These are phyloP conservation scores for Parapsyche elsis DNA, from an alignment of 1,140 invertebrate species.

Conservation along the genomic window DNA sequence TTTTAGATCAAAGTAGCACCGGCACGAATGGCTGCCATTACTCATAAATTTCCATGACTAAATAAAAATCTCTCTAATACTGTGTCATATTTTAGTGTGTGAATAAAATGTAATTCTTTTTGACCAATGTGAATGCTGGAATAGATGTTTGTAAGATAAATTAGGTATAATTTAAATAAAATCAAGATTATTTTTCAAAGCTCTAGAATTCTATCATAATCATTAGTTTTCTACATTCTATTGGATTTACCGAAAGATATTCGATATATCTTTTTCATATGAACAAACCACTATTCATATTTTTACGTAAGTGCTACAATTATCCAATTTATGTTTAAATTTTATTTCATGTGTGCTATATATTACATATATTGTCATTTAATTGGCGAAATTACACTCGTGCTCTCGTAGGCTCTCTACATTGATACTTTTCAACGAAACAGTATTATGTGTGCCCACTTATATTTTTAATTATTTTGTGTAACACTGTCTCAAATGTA, in stretches of 20 bases:
- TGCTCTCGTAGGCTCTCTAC: neutral
- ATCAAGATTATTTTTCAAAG: conserved; percentile 53
- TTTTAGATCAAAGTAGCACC: conserved; percentile 50
- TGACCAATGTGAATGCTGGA: conserved; percentile 56
- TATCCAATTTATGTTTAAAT: conserved; percentile 12
- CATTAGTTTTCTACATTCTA: conserved; percentile 56
- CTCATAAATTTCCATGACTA: conserved; percentile 52
- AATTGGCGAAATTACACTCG: neutral
- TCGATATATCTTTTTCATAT: conserved; percentile 40
- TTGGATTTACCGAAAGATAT: conserved; percentile 46
- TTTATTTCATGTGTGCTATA: conserved; percentile 8
- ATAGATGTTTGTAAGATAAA: conserved; percentile 53
- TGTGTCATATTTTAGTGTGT: conserved; percentile 55
- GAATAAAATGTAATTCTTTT: conserved; percentile 54
- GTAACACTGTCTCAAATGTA: conserved; percentile 30
- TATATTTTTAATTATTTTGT: conserved; percentile 50
- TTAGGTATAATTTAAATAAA: conserved; percentile 47
- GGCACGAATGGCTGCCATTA: conserved; percentile 41
- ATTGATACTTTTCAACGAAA: conserved; percentile 20
- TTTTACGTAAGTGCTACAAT: conserved; percentile 38
- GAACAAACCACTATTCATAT: conserved; percentile 34
- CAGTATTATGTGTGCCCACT: conserved; percentile 34
- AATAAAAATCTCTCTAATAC: conserved; percentile 54
- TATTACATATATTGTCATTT: neutral
- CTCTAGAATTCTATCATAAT: conserved; percentile 54